Evolutionary conservation across 2,888 invertebrate species (phyloP).

Genomic region (Megalurothrips usitatus): DNA sequence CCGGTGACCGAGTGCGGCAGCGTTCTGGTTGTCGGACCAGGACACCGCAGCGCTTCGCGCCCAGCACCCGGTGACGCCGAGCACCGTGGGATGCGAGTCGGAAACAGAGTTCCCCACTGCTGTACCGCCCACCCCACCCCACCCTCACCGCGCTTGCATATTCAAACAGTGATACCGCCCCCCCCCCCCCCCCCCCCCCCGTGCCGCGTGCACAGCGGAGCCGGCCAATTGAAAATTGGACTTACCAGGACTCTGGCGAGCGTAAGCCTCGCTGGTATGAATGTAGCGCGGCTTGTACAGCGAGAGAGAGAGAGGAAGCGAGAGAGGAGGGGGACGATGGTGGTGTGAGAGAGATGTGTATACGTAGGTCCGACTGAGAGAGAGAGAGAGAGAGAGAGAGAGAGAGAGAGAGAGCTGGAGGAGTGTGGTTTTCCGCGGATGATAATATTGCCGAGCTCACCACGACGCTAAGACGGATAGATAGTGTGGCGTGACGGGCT

Average conservation of each 20-base stretch:
- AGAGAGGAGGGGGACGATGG: too few relatives aligned
- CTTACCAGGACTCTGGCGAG: background rate
- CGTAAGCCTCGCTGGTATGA: background rate
- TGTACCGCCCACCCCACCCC: too few relatives aligned
- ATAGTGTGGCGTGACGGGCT: background rate
- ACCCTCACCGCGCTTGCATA: background rate
- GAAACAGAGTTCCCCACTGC: too few relatives aligned
- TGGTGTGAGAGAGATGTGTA: too few relatives aligned
- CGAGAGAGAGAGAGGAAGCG: too few relatives aligned
- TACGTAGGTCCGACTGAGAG: too few relatives aligned
- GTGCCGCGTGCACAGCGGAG: background rate
- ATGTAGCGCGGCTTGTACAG: too few relatives aligned
- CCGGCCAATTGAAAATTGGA: slow-evolving; percentile 7
- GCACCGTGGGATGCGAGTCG: too few relatives aligned
- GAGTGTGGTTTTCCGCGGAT: background rate
- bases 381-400: background rate
- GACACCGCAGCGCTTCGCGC: too few relatives aligned
- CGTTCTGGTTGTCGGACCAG: too few relatives aligned
- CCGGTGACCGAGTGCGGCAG: too few relatives aligned
- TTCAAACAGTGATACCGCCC: background rate
- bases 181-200: background rate
- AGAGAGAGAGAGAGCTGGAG: background rate
- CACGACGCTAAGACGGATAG: background rate
- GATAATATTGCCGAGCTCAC: background rate
- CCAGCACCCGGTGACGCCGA: too few relatives aligned